Percentiles rank a stretch among this genome's conserved stretches.
These are phyloP conservation scores for Probosciger aterrimus DNA, from an alignment of 2,113 vertebrate genomes.

Conservation along the genomic window DNA sequence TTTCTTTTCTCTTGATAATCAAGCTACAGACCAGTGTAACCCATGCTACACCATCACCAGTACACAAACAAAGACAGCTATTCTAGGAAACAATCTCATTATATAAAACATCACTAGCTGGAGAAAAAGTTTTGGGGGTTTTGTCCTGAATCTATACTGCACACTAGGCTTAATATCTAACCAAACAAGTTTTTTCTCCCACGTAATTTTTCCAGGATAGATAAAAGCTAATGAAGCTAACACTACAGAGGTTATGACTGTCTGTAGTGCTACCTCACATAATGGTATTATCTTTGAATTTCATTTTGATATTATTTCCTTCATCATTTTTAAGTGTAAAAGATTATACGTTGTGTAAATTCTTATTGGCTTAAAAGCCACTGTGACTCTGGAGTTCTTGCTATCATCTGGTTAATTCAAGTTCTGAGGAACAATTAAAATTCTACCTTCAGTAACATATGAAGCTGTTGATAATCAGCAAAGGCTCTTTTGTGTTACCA, in stretches of 20 bases:
- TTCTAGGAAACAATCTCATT: neutral
- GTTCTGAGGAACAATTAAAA: neutral
- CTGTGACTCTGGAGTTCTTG: neutral
- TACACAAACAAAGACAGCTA: neutral
- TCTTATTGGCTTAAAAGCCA: neutral
- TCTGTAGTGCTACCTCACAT: neutral
- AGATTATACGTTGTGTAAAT: neutral
- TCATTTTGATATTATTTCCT: neutral
- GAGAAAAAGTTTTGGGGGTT: fast-evolving
- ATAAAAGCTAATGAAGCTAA: neutral
- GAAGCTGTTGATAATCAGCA: neutral
- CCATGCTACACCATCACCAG: neutral
- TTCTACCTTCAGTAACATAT: neutral
- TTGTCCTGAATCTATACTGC: neutral
- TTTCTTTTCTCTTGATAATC: neutral
- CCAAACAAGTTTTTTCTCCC: neutral
- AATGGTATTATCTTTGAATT: neutral
- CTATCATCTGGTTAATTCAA: neutral
- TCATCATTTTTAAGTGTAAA: neutral
- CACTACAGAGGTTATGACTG: neutral
- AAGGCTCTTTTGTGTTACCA: neutral
- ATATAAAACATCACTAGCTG: neutral
- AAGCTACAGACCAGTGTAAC: neutral
- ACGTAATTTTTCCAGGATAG: neutral
- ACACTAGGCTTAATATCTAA: neutral